phyloP scores from a whole-genome alignment of 2,888 invertebrate genomes.

The Aphidius colemani region DNA sequence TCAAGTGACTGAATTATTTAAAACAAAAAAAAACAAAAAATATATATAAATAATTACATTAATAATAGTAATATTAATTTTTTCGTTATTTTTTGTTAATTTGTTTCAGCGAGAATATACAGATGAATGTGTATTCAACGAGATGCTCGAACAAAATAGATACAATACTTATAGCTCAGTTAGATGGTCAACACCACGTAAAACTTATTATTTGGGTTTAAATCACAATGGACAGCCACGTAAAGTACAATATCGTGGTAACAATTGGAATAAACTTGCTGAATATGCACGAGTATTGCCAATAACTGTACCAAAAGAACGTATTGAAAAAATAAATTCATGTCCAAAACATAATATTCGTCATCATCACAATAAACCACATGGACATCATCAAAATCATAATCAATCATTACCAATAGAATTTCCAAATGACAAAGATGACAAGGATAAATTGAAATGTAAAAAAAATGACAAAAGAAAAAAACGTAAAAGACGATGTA shows the following conservation, averaged over 20 bases:
- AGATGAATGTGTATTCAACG: slow-evolving; percentile 83
- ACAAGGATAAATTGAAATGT: slow-evolving; percentile 60
- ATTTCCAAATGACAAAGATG: slow-evolving; percentile 47
- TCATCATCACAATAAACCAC: slow-evolving; percentile 41
- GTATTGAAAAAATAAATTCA: slow-evolving; percentile 60
- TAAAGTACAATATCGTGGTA: slow-evolving; percentile 73
- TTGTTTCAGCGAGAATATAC: slow-evolving; percentile 83
- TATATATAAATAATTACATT: slow-evolving; percentile 1
- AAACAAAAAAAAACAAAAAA: too few relatives aligned
- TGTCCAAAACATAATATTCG: slow-evolving; percentile 48
- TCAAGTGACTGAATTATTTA: too few relatives aligned
- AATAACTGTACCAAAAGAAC: slow-evolving; percentile 63
- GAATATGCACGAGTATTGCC: slow-evolving; percentile 76
- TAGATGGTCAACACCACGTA: slow-evolving; percentile 71
- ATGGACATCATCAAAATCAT: slow-evolving; percentile 26
- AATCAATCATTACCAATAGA: slow-evolving; percentile 39
- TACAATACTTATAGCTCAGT: slow-evolving; percentile 84
- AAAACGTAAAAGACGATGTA: slow-evolving; percentile 58
- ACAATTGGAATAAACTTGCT: slow-evolving; percentile 72
- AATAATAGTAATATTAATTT: background rate
- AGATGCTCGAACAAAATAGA: slow-evolving; percentile 81
- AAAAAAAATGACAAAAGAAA: slow-evolving; percentile 63
- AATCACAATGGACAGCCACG: slow-evolving; percentile 75
- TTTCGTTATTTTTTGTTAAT: slow-evolving; percentile 1
- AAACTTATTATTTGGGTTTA: slow-evolving; percentile 76